Conservation (phyloP, 2,888 invertebrate genomes). For the Eristalis intricaria region DNA sequence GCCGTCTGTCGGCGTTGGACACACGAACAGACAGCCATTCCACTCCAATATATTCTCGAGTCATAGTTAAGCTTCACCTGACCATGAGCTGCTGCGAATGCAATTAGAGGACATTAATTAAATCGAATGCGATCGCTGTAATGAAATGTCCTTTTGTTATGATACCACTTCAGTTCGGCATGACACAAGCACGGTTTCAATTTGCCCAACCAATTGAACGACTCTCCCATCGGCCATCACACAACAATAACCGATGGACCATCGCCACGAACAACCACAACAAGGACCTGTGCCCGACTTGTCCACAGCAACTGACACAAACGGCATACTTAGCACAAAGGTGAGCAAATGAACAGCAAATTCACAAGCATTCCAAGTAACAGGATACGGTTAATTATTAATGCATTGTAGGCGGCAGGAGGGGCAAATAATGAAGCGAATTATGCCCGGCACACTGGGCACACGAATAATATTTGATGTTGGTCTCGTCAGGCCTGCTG, state of each 20-base stretch:
- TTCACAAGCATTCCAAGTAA: slow-evolving; percentile 42
- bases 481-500: neutral
- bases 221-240: neutral
- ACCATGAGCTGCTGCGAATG: slow-evolving; percentile 28
- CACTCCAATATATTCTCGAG: neutral
- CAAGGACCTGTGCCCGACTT: slow-evolving; percentile 23
- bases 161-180: slow-evolving; percentile 10
- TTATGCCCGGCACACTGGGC: slow-evolving; percentile 40
- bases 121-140: slow-evolving; percentile 43
- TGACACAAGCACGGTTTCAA: slow-evolving; percentile 4
- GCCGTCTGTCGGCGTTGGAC: neutral
- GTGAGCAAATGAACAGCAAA: slow-evolving; percentile 62
- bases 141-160: slow-evolving; percentile 51
- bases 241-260: neutral
- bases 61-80: neutral
- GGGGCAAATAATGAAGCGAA: slow-evolving; percentile 46
- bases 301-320: slow-evolving; percentile 48
- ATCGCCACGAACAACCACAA: neutral
- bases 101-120: slow-evolving; percentile 58
- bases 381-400: slow-evolving; percentile 66
- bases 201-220: neutral
- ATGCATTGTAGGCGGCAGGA: slow-evolving; percentile 7
- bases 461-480: slow-evolving; percentile 50
- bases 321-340: slow-evolving; percentile 34
- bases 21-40: neutral